A percentile compares a stretch with the other conserved stretches of the same genome.
Evolutionary conservation across 2,888 invertebrate genomes (phyloP).

Genomic region (Creontiades dilutus): DNA sequence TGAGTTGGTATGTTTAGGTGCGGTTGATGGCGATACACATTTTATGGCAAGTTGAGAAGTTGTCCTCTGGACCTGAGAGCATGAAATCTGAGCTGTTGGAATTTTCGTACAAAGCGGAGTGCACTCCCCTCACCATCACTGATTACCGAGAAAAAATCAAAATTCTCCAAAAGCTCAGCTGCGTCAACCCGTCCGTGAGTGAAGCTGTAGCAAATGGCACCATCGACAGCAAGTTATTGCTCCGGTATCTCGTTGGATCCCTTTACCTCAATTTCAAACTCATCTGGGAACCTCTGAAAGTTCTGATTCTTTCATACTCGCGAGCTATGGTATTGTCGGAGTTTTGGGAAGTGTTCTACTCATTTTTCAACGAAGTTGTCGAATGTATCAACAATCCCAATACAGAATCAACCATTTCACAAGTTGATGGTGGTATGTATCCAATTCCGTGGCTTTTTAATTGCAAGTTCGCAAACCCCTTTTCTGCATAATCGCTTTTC

Average conservation of each 20-base stretch:
- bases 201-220: conserved; percentile 63
- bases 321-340: conserved; percentile 81
- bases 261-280: conserved; percentile 92
- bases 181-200: conserved; percentile 76
- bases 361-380: conserved; percentile 76
- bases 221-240: conserved; percentile 80
- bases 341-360: conserved; percentile 87
- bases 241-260: conserved; percentile 90
- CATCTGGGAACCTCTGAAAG: conserved; percentile 90
- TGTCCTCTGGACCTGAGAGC: conserved; percentile 16
- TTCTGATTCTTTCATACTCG: conserved; percentile 88
- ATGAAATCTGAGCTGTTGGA: conserved; percentile 81
- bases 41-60: conserved; percentile 84
- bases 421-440: background rate
- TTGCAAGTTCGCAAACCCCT: too few relatives aligned
- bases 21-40: conserved; percentile 87
- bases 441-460: too few relatives aligned
- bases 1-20: conserved; percentile 79
- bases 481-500: too few relatives aligned
- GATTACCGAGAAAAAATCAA: conserved; percentile 89
- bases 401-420: background rate
- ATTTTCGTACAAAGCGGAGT: conserved; percentile 86
- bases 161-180: conserved; percentile 85
- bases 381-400: conserved; percentile 8
- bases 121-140: conserved; percentile 85